These are phyloP conservation scores for Puffinus mauretanicus DNA, from an alignment of 2,113 vertebrate species.

Conservation along the genomic window DNA sequence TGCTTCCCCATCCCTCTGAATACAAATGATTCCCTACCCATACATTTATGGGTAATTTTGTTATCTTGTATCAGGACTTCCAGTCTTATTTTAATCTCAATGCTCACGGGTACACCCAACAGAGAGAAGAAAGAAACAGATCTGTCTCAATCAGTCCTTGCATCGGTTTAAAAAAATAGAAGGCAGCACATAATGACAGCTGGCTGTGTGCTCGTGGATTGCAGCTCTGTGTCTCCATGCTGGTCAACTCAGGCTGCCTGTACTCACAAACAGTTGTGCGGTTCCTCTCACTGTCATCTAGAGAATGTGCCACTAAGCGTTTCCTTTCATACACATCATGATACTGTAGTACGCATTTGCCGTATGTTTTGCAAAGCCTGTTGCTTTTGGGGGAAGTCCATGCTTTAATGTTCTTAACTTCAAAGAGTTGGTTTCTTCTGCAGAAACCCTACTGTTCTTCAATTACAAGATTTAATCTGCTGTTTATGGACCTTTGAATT, in stretches of 20 bases:
- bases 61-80: background rate
- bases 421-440: constrained; percentile 42
- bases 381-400: constrained; percentile 51
- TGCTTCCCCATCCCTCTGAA: background rate
- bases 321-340: background rate
- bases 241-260: background rate
- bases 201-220: background rate
- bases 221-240: background rate
- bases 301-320: background rate
- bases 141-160: background rate
- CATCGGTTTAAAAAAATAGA: background rate
- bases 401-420: constrained; percentile 37
- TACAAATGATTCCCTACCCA: background rate
- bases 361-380: constrained; percentile 28
- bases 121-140: background rate
- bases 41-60: background rate
- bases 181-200: background rate
- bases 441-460: constrained; percentile 40
- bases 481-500: constrained; percentile 48
- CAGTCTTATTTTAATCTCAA: background rate
- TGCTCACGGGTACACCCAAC: background rate
- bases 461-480: constrained; percentile 53
- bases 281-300: background rate
- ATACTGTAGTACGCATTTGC: background rate
- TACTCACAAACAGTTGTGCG: background rate